Base-by-base conservation (phyloP, 2,797 vertebrate species). In the Halcyon smyrnensis region DNA sequence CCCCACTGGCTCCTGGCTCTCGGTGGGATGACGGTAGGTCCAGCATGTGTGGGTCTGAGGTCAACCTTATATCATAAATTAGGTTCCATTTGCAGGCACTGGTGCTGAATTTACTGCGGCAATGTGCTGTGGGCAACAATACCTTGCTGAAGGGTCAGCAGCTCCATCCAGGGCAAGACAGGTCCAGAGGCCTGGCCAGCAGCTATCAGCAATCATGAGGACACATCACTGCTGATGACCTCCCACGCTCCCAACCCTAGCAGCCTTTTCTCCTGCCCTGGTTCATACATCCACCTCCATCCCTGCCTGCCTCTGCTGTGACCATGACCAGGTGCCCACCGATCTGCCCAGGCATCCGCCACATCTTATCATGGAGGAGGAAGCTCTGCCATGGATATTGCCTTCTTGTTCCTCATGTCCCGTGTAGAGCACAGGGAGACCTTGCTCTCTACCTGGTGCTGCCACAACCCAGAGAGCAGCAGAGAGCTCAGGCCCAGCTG, bases 351-450 rank as follows among this genome's bases (percentile, higher is more conserved):
- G 30, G 34, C 21, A 9, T 36, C 34, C 9, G 10, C 20, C 17
- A 43, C 2, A 0, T 30, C 67, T 46, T 16, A 9, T 2, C 34
- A 25, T 1, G 14, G n/a, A 51, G 68, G 6, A 96, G 53, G 15
- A 80, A 77, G 28, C 53, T 67, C 60, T 50, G 28, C 51, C n/a
- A 16, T 4, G 13, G 53, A 48, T 63, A 4, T 15, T 7, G 4
- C 34, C 18, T 87, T 51, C 21, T 53, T 6, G 12, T 21, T 15
- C 43, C 27, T 27, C 0, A 0, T 16, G 39, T 18, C 16, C 45
- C 41, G 48, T 4, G 0, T 0, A 7, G n/a, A 45, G 27, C 30
- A 73, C 21, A 20, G 21, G 0, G 1, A 21, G 67, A 76, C 36
- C 65, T 62, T 54, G 46, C 17, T 79, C 54, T 59, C 43, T 51